phyloP scores from a whole-genome alignment of 2,113 vertebrate genomes.

The Tupaia tana region DNA sequence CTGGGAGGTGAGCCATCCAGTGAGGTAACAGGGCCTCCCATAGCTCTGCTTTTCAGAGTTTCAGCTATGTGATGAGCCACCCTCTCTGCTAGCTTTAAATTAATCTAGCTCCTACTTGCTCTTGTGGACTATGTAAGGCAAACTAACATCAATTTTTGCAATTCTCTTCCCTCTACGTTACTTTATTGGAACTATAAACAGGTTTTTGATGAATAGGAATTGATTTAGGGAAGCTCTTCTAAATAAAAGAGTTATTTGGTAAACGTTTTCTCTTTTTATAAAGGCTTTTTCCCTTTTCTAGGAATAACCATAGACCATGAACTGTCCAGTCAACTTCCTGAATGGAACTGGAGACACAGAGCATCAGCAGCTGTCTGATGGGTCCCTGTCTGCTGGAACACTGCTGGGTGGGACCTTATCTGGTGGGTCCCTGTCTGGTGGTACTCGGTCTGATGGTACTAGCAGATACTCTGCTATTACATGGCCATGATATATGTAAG shows the following conservation, averaged over 20 bases:
- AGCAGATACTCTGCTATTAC: neutral
- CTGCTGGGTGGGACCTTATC: no score
- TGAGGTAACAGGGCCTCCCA: neutral
- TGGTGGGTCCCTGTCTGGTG: no score
- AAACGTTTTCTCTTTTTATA: neutral
- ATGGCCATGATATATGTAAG: neutral
- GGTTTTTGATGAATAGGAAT: neutral
- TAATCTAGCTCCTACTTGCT: no score
- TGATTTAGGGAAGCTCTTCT: neutral
- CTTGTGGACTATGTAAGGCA: neutral
- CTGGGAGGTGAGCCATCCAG: neutral
- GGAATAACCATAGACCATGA: neutral
- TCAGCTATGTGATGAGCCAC: neutral
- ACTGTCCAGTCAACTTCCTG: neutral
- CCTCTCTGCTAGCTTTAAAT: neutral
- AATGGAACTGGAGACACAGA: fast-evolving
- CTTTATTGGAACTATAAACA: neutral
- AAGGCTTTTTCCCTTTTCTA: neutral
- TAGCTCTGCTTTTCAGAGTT: neutral
- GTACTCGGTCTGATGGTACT: fast-evolving
- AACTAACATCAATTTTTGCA: neutral
- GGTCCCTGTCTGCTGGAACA: fast-evolving
- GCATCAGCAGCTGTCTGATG: neutral
- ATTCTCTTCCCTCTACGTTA: neutral
- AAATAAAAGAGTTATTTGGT: neutral